Evolutionary conservation across 1,140 invertebrate genomes (phyloP).

Genomic region (Panulirus ornatus): DNA sequence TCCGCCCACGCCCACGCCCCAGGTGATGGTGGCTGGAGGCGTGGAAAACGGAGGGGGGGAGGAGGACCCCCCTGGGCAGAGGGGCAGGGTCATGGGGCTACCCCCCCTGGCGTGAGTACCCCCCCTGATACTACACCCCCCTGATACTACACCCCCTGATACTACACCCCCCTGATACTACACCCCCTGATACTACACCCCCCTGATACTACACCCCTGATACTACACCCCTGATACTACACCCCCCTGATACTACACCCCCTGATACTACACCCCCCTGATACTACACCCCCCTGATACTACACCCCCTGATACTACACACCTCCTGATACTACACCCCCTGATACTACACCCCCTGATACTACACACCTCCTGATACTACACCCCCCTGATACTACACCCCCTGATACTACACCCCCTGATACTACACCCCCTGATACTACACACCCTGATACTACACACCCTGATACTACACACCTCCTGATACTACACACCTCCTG

Average conservation of each 20-base stretch:
- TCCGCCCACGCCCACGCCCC: conserved; percentile 78
- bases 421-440: background rate
- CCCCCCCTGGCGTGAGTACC: conserved; percentile 54
- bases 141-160: background rate
- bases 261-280: background rate
- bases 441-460: background rate
- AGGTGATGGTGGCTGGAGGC: conserved; percentile 78
- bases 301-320: background rate
- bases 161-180: background rate
- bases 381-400: background rate
- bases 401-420: background rate
- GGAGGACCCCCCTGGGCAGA: conserved; percentile 20
- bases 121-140: background rate
- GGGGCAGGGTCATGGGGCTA: conserved; percentile 19
- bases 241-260: too few relatives aligned
- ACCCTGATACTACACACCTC: too few relatives aligned
- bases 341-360: background rate
- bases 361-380: too few relatives aligned
- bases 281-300: background rate
- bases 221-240: too few relatives aligned
- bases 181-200: background rate
- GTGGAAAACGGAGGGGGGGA: conserved; percentile 76
- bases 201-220: background rate
- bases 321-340: background rate
- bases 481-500: too few relatives aligned